These are phyloP conservation scores for Ornithorhynchus anatinus DNA, from an alignment of 2,113 vertebrate genomes.

Conservation along the genomic window DNA sequence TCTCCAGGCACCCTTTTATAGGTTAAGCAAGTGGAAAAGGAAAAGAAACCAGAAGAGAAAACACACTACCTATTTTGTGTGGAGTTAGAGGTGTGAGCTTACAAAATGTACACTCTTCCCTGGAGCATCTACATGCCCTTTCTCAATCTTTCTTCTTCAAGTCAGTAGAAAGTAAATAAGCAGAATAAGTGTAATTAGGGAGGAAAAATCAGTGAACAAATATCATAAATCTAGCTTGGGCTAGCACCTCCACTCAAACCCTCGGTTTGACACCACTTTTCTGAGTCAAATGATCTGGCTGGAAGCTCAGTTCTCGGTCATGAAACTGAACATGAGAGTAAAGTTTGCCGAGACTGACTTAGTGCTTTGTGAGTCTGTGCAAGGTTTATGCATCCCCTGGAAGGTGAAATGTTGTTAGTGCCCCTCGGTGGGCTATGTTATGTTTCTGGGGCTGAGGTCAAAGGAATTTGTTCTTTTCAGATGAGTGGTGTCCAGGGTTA, in stretches of 20 bases:
- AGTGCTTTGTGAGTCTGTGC: conserved; percentile 17
- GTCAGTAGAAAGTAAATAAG: conserved; percentile 15
- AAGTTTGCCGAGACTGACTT: conserved; percentile 33
- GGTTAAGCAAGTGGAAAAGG: too few relatives aligned
- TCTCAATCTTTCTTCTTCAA: conserved; percentile 23
- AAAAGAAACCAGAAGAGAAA: too few relatives aligned
- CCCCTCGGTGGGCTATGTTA: not conserved
- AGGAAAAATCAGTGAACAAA: conserved; percentile 3
- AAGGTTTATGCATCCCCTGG: conserved; percentile 21
- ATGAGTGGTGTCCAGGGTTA: too few relatives aligned
- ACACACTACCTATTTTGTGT: too few relatives aligned
- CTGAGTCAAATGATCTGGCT: not conserved
- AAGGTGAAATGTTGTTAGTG: conserved; percentile 5
- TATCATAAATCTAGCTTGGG: conserved; percentile 15
- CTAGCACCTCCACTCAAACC: not conserved
- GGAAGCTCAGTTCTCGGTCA: conserved; percentile 3
- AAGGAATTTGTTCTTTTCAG: too few relatives aligned
- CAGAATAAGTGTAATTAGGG: not conserved
- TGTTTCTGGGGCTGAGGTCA: too few relatives aligned
- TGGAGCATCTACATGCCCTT: not conserved
- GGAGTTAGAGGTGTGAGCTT: too few relatives aligned
- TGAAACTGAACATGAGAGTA: conserved; percentile 47
- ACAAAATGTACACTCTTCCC: conserved; percentile 8
- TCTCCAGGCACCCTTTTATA: too few relatives aligned
- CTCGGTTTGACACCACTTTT: not conserved